These are phyloP conservation scores for Setipinna tenuifilis DNA, from an alignment of 2,797 vertebrate genomes.

Conservation along the genomic window DNA sequence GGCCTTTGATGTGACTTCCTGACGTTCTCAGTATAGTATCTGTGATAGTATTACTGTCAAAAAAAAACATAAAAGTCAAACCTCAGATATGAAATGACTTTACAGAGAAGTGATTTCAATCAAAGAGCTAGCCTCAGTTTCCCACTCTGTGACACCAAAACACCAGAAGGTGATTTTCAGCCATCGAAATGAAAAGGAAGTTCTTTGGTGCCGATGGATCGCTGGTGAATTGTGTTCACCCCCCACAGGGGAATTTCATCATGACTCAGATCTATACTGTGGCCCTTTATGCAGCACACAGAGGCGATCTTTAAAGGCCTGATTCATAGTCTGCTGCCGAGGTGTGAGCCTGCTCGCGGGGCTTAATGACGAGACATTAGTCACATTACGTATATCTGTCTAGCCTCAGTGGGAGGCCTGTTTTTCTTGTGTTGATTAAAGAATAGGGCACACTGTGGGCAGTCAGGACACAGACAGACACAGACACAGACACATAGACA, in stretches of 20 bases:
- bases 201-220: not conserved
- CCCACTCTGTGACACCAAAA: too few relatives aligned
- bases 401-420: not conserved
- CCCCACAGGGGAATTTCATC: not conserved
- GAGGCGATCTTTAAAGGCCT: not conserved
- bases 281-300: not conserved
- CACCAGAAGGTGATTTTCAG: too few relatives aligned
- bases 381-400: not conserved
- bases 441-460: not conserved
- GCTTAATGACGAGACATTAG: not conserved
- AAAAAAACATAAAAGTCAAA: not conserved
- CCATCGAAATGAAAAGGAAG: not conserved
- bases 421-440: constrained; percentile 3
- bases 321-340: not conserved
- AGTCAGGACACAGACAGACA: not conserved
- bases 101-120: not conserved
- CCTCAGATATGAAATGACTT: not conserved
- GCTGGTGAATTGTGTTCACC: not conserved
- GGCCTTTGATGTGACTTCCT: too few relatives aligned
- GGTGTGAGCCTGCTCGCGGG: not conserved
- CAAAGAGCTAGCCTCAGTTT: not conserved
- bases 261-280: constrained; percentile 11
- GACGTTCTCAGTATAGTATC: too few relatives aligned
- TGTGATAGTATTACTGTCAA: not conserved
- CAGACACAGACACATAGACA: not conserved